Evolutionary conservation across 1,140 invertebrate genomes (phyloP).

Genomic region (Anthonomus grandis): DNA sequence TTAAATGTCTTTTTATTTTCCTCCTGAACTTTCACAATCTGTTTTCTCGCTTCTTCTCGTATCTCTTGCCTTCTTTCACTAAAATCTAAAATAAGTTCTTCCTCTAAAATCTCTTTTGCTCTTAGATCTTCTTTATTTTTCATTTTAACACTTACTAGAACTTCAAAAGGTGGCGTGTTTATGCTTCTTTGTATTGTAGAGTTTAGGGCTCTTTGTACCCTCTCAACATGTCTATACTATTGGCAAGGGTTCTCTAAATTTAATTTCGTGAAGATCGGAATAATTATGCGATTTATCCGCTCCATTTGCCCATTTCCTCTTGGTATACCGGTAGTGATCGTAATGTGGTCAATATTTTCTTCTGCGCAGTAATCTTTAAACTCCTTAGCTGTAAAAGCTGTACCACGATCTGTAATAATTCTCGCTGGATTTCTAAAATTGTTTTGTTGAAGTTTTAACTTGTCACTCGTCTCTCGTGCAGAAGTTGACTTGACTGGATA

Average conservation of each 20-base stretch:
- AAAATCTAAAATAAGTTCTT: no score
- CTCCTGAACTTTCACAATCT: no score
- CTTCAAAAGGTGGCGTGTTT: no score
- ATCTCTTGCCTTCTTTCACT: no score
- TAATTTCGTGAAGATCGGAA: conserved; percentile 36
- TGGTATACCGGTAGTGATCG: conserved; percentile 39
- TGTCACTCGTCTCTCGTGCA: conserved; percentile 33
- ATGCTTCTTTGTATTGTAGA: no score
- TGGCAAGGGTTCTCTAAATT: conserved; percentile 29
- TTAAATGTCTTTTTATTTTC: no score
- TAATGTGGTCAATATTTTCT: conserved; percentile 31
- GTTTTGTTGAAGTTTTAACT: conserved; percentile 5
- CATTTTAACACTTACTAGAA: no score
- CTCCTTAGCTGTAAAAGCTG: conserved; percentile 45
- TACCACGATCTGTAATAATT: conserved; percentile 42
- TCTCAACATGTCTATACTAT: no score
- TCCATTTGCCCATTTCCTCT: conserved; percentile 42
- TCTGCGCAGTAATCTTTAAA: conserved; percentile 37
- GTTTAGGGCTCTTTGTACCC: no score
- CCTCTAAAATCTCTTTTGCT: no score
- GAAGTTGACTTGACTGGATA: conserved; percentile 40
- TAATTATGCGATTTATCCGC: conserved; percentile 35
- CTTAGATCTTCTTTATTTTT: no score
- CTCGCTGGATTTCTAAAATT: conserved; percentile 42
- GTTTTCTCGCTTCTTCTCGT: no score